phyloP scores from a whole-genome alignment of 2,888 invertebrate genomes.

The Ceratothoa steindachneri region DNA sequence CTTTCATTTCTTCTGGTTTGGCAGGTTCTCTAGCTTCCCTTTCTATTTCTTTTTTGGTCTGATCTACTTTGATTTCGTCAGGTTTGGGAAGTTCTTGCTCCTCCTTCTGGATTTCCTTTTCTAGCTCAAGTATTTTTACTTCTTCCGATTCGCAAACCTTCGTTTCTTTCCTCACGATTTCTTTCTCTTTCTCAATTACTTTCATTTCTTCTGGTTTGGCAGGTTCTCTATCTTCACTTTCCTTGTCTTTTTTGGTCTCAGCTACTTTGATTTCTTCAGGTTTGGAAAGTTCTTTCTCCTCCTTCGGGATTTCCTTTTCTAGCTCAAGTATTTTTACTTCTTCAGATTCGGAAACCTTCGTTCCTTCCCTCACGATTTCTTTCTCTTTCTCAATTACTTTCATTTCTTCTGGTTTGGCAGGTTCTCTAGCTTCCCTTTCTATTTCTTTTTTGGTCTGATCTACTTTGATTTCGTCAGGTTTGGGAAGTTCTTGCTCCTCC shows the following conservation, averaged over 20 bases:
- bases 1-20: slow-evolving; percentile 25
- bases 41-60: slow-evolving; percentile 14
- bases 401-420: too few species aligned
- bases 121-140: background rate
- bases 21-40: slow-evolving; percentile 16
- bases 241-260: background rate
- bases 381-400: too few species aligned
- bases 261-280: background rate
- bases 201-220: background rate
- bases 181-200: background rate
- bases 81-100: background rate
- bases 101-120: background rate
- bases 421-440: too few species aligned
- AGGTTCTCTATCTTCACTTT: background rate
- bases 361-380: slow-evolving; percentile 18
- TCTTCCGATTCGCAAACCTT: background rate
- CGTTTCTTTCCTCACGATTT: background rate
- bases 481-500: too few species aligned
- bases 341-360: background rate
- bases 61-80: background rate
- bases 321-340: background rate
- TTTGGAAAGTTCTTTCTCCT: background rate
- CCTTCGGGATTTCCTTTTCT: background rate
- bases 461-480: too few species aligned
- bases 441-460: too few species aligned